Conservation (phyloP, 1,140 invertebrate species). For the Agraylea sexmaculata region DNA sequence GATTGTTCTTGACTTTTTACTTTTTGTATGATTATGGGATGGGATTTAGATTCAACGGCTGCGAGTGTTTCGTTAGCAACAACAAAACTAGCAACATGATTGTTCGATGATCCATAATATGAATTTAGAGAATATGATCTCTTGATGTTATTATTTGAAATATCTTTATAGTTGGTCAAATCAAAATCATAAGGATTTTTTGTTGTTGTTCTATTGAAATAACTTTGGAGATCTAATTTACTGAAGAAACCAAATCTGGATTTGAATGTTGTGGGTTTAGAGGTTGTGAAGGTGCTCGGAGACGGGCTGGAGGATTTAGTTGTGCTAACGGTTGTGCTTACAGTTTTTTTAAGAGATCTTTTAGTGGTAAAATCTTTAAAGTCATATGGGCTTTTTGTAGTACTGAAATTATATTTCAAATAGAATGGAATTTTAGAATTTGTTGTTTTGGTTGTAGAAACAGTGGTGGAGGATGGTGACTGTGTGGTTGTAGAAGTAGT, state of each 20-base stretch:
- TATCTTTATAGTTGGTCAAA: conserved; percentile 24
- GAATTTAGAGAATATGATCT: conserved; percentile 29
- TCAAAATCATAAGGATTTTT: conserved; percentile 37
- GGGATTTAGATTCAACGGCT: conserved; percentile 11
- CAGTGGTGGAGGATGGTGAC: conserved; percentile 1
- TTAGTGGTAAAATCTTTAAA: conserved; percentile 39
- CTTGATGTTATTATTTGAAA: conserved; percentile 34
- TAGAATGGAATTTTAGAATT: conserved; percentile 25
- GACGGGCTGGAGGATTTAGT: conserved; percentile 16
- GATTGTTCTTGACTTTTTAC: conserved; percentile 1
- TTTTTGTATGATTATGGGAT: conserved; percentile 8
- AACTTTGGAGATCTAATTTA: conserved; percentile 32
- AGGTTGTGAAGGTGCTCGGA: conserved; percentile 12
- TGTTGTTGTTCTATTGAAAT: conserved; percentile 31
- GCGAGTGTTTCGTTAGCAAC: conserved; percentile 12
- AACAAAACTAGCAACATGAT: conserved; percentile 8
- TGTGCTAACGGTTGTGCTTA: conserved; percentile 14
- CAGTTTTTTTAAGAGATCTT: conserved; percentile 19
- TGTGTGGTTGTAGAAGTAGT: conserved; percentile 7
- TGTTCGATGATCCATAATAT: conserved; percentile 24
- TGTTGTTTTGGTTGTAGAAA: conserved; percentile 5
- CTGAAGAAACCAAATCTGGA: conserved; percentile 30
- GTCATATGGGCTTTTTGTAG: conserved; percentile 41
- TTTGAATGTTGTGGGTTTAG: conserved; percentile 14
- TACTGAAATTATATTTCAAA: conserved; percentile 34